Evolutionary conservation across 2,113 vertebrate genomes (phyloP).

Genomic region (Rostratula benghalensis): DNA sequence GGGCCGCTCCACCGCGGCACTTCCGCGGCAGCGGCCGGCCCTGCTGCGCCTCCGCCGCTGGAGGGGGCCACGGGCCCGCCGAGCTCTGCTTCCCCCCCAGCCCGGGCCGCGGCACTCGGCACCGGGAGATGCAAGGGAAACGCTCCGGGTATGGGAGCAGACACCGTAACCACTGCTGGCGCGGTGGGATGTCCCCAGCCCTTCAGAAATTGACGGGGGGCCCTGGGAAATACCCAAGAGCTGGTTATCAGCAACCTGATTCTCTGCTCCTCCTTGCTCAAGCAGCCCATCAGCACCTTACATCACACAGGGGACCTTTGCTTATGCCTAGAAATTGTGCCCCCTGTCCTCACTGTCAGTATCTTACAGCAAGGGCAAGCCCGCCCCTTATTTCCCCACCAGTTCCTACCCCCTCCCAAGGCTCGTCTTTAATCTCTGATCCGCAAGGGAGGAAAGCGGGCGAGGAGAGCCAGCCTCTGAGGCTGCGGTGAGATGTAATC

Average conservation of each 20-base stretch:
- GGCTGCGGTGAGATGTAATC: fast-evolving
- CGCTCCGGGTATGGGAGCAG: fast-evolving
- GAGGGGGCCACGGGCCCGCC: background rate
- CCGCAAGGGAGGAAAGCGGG: background rate
- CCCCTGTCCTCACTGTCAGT: fast-evolving
- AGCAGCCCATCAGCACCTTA: background rate
- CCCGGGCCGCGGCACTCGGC: no score
- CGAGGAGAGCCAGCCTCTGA: background rate
- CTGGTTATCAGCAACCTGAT: no score
- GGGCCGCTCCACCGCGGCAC: background rate
- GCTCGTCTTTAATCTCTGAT: background rate
- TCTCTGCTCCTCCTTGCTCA: background rate
- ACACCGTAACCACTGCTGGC: fast-evolving
- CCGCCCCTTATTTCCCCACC: background rate
- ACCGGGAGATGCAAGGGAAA: fast-evolving
- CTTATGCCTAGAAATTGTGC: background rate
- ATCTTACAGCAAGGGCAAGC: background rate
- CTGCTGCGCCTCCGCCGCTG: background rate
- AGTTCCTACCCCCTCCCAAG: background rate
- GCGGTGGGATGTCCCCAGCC: fast-evolving
- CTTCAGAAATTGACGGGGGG: background rate
- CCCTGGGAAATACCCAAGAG: no score
- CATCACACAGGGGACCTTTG: background rate
- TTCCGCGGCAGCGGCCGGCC: background rate
- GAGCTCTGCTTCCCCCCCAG: background rate